A percentile compares a stretch with the other conserved stretches of the same genome.
Evolutionary conservation across 2,113 vertebrate species (phyloP).

Genomic region (Trichechus manatus): DNA sequence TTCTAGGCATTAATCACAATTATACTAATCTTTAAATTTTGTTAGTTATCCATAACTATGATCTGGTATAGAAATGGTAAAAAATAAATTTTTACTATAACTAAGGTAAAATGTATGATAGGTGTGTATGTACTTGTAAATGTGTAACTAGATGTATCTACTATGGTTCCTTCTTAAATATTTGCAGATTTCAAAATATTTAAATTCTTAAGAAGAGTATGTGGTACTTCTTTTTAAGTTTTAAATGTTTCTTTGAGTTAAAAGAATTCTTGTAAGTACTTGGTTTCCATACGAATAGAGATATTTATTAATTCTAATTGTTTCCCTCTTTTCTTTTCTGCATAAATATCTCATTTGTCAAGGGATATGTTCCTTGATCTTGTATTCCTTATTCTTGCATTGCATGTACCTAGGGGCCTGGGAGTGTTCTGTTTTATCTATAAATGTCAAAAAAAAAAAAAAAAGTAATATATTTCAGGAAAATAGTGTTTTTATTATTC

Average conservation of each 20-base stretch:
- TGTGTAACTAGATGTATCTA: not conserved
- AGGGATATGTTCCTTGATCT: not conserved
- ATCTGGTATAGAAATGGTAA: not conserved
- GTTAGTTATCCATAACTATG: not conserved
- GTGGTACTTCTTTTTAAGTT: not conserved
- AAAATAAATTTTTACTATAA: not conserved
- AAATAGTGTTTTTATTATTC: not conserved
- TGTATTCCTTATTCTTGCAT: not conserved
- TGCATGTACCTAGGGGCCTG: fast-evolving
- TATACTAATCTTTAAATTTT: not conserved
- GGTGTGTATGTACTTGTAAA: not conserved
- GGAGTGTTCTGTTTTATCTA: not conserved
- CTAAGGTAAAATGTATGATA: not conserved
- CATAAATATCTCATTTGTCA: not conserved
- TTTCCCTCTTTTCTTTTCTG: not conserved
- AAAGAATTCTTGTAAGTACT: not conserved
- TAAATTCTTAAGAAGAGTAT: not conserved
- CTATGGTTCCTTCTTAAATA: not conserved
- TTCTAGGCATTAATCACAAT: not conserved
- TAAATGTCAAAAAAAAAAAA: slow-evolving; percentile 20
- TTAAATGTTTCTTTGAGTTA: not conserved
- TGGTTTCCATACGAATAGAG: not conserved
- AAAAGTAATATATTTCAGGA: not conserved
- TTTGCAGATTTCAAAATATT: not conserved
- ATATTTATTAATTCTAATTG: not conserved